Base-by-base conservation (phyloP, 2,888 invertebrate species). In the Cephus sareptanus region DNA sequence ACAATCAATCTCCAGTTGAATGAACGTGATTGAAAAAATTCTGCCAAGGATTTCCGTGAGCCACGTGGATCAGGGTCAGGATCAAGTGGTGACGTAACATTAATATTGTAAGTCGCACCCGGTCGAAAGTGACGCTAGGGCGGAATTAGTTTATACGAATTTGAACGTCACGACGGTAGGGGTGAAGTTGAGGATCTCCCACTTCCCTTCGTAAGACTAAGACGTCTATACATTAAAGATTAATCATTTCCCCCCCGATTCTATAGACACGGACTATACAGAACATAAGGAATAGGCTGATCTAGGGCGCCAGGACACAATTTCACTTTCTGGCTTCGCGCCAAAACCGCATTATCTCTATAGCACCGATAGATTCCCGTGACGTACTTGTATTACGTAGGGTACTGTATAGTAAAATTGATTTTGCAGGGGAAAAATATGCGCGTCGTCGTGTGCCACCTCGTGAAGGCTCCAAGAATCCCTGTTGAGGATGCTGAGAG, bases 311-410 rank as follows among this genome's bases (percentile, higher is more conserved):
- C 81, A 82, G 84, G 85, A 86, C 85, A 85, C 84, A 85, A 87
- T 88, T 86, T 87, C 84, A 88, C 87, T 88, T 88, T 88, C 88
- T 90, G 90, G 90, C 87, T 13, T 73, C 11, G 33, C 40, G 88
- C 90, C 90, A 90, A 85, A 89, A 85, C 90, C 89, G 90, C 90
- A 90, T 89, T 89, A 83, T 84, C 83, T 83, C 84, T 86, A 85
- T 83, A 84, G 83, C 75, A 81, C 82, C 78, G 80, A 84, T 82
- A 77, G 81, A 81, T 77, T 80, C 74, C 76, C n/a, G 71, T 77
- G 69, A 75, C 77, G 79, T 73, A 83, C 75, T 79, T 33, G 33
- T 6, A 34, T 71, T 13, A 71, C 31, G 71, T 71, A 34, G 30
- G 30, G 1, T 11, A 15, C 23, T 31, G 23, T 71, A 71, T 74